Conservation (phyloP, 2,113 vertebrate genomes). For the Axis porcinus region DNA sequence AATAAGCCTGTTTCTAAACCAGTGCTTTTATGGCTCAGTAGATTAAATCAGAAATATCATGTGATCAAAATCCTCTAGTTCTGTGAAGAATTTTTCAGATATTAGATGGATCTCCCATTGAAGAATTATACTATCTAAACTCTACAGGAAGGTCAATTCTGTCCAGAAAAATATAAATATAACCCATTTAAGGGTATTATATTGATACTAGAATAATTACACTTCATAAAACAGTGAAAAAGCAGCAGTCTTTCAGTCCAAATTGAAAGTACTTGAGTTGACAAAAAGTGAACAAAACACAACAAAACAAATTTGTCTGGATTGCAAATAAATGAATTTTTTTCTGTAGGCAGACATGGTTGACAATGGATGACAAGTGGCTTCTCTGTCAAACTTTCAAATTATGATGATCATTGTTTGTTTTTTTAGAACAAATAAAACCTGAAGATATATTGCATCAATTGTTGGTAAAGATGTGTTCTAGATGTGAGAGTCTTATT, state of each 20-base stretch:
- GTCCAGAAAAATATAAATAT: neutral
- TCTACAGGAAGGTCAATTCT: neutral
- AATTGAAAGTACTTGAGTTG: neutral
- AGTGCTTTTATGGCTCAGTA: neutral
- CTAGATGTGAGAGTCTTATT: neutral
- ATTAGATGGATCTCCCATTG: neutral
- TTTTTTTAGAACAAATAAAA: neutral
- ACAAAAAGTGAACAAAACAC: neutral
- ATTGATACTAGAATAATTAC: neutral
- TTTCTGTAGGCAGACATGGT: neutral
- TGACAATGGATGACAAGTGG: neutral
- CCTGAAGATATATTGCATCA: neutral
- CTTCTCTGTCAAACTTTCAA: neutral
- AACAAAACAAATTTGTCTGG: neutral
- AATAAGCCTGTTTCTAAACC: neutral
- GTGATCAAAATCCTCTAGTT: neutral
- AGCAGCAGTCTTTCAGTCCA: neutral
- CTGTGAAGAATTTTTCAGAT: neutral
- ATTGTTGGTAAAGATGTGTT: neutral
- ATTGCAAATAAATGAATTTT: neutral
- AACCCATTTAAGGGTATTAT: neutral
- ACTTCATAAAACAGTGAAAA: conserved; percentile 5
- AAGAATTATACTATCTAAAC: neutral
- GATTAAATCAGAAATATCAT: conserved; percentile 18
- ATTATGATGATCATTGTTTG: neutral